These are phyloP conservation scores for Heptranchias perlo DNA, from an alignment of 2,113 vertebrate genomes.

Conservation along the genomic window DNA sequence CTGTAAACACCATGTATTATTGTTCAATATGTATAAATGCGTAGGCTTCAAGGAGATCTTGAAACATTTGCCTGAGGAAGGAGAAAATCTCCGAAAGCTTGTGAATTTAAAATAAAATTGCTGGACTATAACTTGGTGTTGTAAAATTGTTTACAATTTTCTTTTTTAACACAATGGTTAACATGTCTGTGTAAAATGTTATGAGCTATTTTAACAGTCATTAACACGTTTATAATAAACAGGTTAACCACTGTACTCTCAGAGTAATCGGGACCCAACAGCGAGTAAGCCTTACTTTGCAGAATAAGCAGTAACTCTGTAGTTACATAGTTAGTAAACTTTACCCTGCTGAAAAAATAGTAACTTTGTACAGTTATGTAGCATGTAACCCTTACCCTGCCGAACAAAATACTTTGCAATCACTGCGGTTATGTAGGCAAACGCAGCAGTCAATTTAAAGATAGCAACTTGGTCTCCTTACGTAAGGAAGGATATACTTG, in stretches of 20 bases:
- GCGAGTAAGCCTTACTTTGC: neutral
- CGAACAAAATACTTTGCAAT: neutral
- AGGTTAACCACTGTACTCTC: neutral
- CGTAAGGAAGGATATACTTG: too few relatives aligned
- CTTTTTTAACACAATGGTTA: neutral
- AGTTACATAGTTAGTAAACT: neutral
- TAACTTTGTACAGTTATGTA: neutral
- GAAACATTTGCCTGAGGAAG: too few relatives aligned
- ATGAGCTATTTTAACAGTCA: neutral
- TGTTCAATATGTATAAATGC: too few relatives aligned
- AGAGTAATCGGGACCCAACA: too few relatives aligned
- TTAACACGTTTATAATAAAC: neutral
- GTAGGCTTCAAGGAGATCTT: too few relatives aligned
- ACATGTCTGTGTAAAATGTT: neutral
- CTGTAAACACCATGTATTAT: too few relatives aligned
- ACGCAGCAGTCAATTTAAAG: neutral
- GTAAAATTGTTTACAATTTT: too few relatives aligned
- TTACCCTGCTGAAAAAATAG: neutral
- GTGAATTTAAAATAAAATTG: too few relatives aligned
- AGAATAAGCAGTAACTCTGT: neutral
- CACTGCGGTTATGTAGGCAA: neutral
- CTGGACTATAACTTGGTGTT: too few relatives aligned
- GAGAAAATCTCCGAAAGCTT: too few relatives aligned
- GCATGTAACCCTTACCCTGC: neutral
- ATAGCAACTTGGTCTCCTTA: too few relatives aligned